Percentiles rank a stretch among this genome's conserved stretches.
Evolutionary conservation across 2,797 vertebrate species (phyloP).

Genomic region (Bryconaethiops microstoma): DNA sequence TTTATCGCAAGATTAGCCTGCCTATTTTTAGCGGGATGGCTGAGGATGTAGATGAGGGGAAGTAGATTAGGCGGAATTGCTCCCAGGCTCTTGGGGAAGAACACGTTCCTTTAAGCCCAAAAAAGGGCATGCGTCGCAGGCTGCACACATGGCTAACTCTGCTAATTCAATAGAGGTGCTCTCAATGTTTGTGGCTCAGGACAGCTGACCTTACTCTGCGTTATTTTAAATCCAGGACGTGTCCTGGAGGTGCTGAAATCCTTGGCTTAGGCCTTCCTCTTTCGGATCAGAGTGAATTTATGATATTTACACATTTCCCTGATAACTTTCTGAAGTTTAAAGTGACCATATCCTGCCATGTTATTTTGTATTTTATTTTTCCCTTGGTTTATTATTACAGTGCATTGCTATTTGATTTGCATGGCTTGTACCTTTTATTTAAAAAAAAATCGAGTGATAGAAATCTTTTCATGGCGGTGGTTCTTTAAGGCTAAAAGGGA

Average conservation of each 20-base stretch:
- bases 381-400: too few species aligned
- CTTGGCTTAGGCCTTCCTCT: background rate
- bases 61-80: conserved; percentile 56
- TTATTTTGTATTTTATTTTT: background rate
- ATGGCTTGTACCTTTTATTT: too few species aligned
- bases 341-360: too few species aligned
- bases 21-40: conserved; percentile 54
- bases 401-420: too few species aligned
- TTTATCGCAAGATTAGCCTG: conserved; percentile 50
- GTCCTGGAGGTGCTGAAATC: conserved; percentile 5
- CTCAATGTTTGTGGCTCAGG: conserved; percentile 26
- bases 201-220: conserved; percentile 10
- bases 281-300: background rate
- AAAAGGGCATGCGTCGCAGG: conserved; percentile 55
- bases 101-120: conserved; percentile 56
- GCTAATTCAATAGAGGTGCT: conserved; percentile 32
- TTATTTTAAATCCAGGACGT: conserved; percentile 23
- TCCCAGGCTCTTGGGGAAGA: conserved; percentile 49
- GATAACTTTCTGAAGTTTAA: background rate
- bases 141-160: conserved; percentile 43
- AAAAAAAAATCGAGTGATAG: too few species aligned
- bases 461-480: too few species aligned
- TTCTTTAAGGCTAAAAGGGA: background rate
- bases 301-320: background rate
- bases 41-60: conserved; percentile 53